Evolutionary conservation across 2,113 vertebrate species (phyloP).

Genomic region (Protobothrops mucrosquamatus): DNA sequence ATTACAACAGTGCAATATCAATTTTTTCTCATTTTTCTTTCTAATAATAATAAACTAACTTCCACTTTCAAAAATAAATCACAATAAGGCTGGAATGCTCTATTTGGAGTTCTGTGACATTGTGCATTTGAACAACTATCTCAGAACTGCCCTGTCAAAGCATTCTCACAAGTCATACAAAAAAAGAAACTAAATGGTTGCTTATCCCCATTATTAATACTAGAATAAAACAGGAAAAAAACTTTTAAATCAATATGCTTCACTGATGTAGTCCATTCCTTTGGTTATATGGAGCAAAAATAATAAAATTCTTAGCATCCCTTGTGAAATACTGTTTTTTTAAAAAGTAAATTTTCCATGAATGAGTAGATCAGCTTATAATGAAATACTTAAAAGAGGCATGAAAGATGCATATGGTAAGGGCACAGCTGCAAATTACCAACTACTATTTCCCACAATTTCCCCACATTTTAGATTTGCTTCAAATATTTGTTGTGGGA

Average conservation of each 20-base stretch:
- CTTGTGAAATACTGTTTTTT: constrained; percentile 20
- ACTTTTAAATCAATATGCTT: neutral
- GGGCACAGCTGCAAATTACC: constrained; percentile 41
- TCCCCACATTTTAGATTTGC: constrained; percentile 48
- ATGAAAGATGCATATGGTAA: constrained; percentile 42
- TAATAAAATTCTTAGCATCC: neutral
- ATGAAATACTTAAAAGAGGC: neutral
- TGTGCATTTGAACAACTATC: neutral
- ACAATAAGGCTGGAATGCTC: neutral
- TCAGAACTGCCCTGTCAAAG: neutral
- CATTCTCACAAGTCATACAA: neutral
- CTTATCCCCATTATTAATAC: neutral
- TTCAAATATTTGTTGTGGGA: constrained; percentile 27
- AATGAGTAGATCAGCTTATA: constrained; percentile 2
- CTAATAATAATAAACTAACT: neutral
- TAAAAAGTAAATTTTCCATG: neutral
- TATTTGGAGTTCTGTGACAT: neutral
- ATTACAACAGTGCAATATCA: neutral
- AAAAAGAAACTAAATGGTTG: neutral
- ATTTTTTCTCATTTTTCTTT: neutral
- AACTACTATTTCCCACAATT: neutral
- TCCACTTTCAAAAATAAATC: neutral
- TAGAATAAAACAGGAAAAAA: neutral
- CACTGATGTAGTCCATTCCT: neutral
- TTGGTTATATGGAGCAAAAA: neutral